phyloP scores from a whole-genome alignment of 35 echinoderm and acorn worm species.

The Hemicentrotus pulcherrimus region DNA sequence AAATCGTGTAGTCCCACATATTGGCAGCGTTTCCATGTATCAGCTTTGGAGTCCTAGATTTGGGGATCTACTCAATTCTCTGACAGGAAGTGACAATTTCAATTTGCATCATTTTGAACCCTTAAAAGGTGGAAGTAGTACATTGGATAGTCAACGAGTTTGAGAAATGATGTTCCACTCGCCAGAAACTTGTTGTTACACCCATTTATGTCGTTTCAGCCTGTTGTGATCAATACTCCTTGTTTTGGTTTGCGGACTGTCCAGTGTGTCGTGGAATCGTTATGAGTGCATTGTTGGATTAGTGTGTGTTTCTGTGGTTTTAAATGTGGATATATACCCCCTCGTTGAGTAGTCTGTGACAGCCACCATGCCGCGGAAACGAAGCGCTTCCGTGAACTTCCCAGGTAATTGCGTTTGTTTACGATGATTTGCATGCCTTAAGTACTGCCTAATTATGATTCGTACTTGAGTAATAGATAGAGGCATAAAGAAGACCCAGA shows the following conservation, averaged over 20 bases:
- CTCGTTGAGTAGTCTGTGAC: slow-evolving; percentile 12
- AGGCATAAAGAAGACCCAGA: neutral
- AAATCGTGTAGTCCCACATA: neutral
- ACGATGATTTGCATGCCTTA: neutral
- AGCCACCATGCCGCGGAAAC: slow-evolving; percentile 31
- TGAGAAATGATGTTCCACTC: neutral
- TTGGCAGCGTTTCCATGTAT: neutral
- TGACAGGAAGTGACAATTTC: neutral
- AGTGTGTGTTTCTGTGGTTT: neutral
- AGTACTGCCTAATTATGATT: neutral
- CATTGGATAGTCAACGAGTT: neutral
- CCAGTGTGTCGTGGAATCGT: neutral
- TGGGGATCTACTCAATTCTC: neutral
- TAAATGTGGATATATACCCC: neutral
- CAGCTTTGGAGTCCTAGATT: slow-evolving; percentile 7
- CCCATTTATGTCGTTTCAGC: neutral
- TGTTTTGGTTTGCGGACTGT: neutral
- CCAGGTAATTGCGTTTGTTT: slow-evolving; percentile 37
- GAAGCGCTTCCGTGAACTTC: slow-evolving; percentile 42
- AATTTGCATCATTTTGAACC: neutral
- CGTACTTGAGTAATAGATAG: neutral
- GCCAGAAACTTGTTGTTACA: neutral
- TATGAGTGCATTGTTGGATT: neutral
- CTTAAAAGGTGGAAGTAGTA: neutral
- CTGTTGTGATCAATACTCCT: neutral